These are phyloP conservation scores for Muscicapa striata DNA, from an alignment of 2,797 vertebrate genomes.

Conservation along the genomic window DNA sequence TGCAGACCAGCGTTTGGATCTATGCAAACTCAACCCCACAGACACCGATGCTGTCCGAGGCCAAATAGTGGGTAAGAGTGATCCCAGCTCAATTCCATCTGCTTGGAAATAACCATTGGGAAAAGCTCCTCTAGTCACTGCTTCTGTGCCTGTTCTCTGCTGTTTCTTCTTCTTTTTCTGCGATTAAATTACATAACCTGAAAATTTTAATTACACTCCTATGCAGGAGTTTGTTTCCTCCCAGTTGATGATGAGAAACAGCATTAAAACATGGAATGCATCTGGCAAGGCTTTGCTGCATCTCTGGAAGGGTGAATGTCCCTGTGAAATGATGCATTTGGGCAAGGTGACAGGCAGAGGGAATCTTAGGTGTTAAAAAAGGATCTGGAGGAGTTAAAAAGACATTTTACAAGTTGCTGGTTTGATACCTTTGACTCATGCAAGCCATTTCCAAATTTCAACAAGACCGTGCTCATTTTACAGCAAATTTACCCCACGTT, in stretches of 20 bases:
- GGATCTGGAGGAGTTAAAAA: not conserved
- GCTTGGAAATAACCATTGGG: not conserved
- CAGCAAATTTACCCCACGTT: not conserved
- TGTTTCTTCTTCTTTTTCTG: not conserved
- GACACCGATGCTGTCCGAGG: constrained; percentile 97
- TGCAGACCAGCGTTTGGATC: constrained; percentile 97
- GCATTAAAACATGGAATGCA: not conserved
- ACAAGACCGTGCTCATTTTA: not conserved
- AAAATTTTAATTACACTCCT: not conserved
- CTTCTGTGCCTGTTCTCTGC: not conserved
- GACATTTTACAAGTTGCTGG: not conserved
- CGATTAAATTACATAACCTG: not conserved
- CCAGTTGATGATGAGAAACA: not conserved
- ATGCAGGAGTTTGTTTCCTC: not conserved
- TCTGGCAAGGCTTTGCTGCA: not conserved
- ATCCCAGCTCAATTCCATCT: constrained; percentile 12
- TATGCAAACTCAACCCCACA: constrained; percentile 97
- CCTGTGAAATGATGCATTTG: not conserved
- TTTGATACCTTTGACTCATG: not conserved
- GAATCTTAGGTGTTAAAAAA: not conserved
- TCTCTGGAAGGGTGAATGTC: not conserved
- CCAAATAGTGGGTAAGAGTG: constrained; percentile 94
- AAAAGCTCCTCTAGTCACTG: not conserved
- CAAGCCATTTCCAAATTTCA: not conserved
- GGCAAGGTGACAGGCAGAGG: not conserved